phyloP scores from a whole-genome alignment of 2,113 vertebrate genomes.

The Siphamia tubifer region DNA sequence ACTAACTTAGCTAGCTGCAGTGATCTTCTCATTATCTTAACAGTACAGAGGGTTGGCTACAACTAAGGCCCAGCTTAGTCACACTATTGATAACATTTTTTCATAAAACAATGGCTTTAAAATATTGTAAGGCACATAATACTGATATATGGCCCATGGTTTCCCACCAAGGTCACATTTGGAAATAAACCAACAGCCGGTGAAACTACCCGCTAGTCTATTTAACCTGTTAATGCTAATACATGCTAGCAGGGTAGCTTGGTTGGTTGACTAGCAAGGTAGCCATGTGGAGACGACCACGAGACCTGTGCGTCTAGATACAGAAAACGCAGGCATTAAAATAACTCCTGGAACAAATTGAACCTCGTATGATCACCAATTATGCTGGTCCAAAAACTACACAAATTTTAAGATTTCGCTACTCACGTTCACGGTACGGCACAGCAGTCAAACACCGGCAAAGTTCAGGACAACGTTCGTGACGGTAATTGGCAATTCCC shows the following conservation, averaged over 20 bases:
- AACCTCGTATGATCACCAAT: fast-evolving
- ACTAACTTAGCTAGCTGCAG: neutral
- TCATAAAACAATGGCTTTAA: neutral
- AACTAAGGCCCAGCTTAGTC: slow-evolving; percentile 46
- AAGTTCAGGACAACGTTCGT: slow-evolving; percentile 71
- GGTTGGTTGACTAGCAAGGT: slow-evolving; percentile 40
- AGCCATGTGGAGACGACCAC: slow-evolving; percentile 69
- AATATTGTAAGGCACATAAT: neutral
- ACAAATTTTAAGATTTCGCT: neutral
- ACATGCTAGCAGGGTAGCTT: slow-evolving; percentile 19
- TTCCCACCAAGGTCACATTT: neutral
- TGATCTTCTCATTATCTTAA: neutral
- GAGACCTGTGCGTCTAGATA: neutral
- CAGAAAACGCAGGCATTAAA: too few relatives aligned
- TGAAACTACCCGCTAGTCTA: slow-evolving; percentile 28
- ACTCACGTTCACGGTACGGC: slow-evolving; percentile 58
- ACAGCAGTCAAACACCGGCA: slow-evolving; percentile 60
- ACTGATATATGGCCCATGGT: neutral
- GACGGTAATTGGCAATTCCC: slow-evolving; percentile 35
- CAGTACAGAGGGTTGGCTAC: neutral
- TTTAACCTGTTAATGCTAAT: neutral
- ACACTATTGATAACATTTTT: neutral
- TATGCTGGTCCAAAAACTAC: fast-evolving
- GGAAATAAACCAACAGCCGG: neutral
- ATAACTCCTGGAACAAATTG: fast-evolving